Base-by-base conservation (phyloP, 2,888 invertebrate genomes). In the Myopa testacea region DNA sequence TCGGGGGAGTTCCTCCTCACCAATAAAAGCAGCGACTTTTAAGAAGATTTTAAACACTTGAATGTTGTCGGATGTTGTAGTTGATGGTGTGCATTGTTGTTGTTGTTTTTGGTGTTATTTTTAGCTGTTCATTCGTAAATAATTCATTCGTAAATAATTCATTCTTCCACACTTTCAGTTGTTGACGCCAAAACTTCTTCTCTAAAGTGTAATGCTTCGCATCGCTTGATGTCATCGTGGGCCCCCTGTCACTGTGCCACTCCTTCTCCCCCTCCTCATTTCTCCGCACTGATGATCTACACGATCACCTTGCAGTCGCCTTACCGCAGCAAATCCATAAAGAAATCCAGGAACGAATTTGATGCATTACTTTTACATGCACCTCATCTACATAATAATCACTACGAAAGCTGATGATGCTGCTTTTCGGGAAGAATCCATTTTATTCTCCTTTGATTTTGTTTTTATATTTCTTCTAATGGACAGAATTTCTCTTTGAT, bases 81-180 rank as follows among this genome's bases (percentile, higher is more conserved):
- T 58, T 58, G 58, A 5, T 58, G 58, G 38, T 19, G 68, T 68
- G 45, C 45, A 19, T 8, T 40, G 19, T 12, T 34, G 65, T 65
- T 26, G 10, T 65, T 69, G 26, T 69, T 69, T 10, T 50, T 19
- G 19, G 19, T 26, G 50, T 45, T 69, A 14, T 38, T 40, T 12
- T 63, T 14, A 65, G 38, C 14, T 34, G 19, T 19, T 16, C 19
- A 38, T 38, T 68, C 38, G 37, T 68, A 40, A 45, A 63, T 63
- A 74, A 74, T 74, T 63, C 74, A 63, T 65, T 74, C 6, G 37
- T 68, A 40, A 45, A 63, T 63, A 74, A 74, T 74, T 63, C 74
- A 63, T 65, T 74, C 6, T 74, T 74, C 74, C 62, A 58, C 52
- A 38, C 38, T 52, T 45, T 34, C 63, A n/a, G 50, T 16, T 58